Evolutionary conservation across 2,797 vertebrate species (phyloP).

Genomic region (Eurystomus glaucurus): DNA sequence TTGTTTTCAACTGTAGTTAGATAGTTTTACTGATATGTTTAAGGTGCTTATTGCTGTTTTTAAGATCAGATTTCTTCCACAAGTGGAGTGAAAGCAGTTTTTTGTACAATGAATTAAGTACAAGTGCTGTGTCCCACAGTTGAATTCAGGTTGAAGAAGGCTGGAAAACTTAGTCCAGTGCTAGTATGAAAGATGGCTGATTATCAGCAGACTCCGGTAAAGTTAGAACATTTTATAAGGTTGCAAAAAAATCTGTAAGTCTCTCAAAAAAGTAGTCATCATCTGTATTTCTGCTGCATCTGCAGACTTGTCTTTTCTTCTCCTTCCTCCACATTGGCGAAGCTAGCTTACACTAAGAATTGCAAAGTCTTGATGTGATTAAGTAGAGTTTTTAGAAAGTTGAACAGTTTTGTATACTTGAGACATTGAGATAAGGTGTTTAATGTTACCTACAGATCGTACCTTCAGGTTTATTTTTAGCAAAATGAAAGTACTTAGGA

Average conservation of each 20-base stretch:
- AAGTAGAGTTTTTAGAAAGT: neutral
- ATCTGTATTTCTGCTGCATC: neutral
- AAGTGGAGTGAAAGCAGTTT: neutral
- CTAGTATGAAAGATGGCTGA: neutral
- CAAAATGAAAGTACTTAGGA: neutral
- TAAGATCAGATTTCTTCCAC: neutral
- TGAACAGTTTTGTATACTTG: neutral
- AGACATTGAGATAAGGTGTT: neutral
- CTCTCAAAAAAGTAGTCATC: neutral
- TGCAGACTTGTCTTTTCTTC: neutral
- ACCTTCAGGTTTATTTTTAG: constrained; percentile 5
- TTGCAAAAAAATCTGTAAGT: neutral
- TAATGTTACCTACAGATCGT: neutral
- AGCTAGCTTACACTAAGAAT: neutral
- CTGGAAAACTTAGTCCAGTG: neutral
- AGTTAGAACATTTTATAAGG: neutral
- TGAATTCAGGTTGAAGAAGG: neutral
- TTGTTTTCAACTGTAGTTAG: neutral
- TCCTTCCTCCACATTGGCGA: neutral
- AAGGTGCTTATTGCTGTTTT: neutral
- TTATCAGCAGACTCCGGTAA: neutral
- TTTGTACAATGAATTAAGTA: neutral
- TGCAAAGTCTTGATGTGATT: neutral
- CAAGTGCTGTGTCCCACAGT: neutral
- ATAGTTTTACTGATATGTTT: neutral